These are phyloP conservation scores for Eulacestoma nigropectus DNA, from an alignment of 2,113 vertebrate species.

Conservation along the genomic window DNA sequence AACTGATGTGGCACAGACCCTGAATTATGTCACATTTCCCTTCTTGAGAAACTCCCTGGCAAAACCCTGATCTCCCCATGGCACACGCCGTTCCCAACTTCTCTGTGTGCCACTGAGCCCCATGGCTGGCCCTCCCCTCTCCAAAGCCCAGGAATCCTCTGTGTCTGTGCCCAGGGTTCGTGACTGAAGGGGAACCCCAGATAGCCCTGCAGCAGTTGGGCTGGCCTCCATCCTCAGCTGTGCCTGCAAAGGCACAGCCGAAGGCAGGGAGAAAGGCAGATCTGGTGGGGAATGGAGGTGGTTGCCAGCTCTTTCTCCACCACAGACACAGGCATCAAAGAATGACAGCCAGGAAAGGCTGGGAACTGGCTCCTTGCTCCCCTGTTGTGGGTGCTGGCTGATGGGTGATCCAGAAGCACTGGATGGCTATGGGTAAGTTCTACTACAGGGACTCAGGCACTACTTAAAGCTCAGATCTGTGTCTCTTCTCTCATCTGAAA, in stretches of 20 bases:
- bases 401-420: not conserved
- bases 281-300: not conserved
- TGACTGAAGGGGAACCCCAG: not conserved
- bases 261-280: not conserved
- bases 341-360: not conserved
- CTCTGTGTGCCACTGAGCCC: not conserved
- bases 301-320: fast-evolving
- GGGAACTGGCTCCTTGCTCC: not conserved
- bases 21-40: not conserved
- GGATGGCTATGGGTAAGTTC: not conserved
- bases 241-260: not conserved
- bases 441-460: not conserved
- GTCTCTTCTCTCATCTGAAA: not conserved
- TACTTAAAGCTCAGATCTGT: not conserved
- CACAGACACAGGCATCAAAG: not conserved
- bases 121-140: fast-evolving
- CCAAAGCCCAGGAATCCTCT: not conserved
- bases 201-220: not conserved
- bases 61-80: fast-evolving
- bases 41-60: not conserved
- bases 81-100: fast-evolving
- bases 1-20: not conserved
- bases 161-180: not conserved
- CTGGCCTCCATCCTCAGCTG: not conserved
- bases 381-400: not conserved